Base-by-base conservation (phyloP, 2,888 invertebrate genomes). In the Cephus pygmeus region DNA sequence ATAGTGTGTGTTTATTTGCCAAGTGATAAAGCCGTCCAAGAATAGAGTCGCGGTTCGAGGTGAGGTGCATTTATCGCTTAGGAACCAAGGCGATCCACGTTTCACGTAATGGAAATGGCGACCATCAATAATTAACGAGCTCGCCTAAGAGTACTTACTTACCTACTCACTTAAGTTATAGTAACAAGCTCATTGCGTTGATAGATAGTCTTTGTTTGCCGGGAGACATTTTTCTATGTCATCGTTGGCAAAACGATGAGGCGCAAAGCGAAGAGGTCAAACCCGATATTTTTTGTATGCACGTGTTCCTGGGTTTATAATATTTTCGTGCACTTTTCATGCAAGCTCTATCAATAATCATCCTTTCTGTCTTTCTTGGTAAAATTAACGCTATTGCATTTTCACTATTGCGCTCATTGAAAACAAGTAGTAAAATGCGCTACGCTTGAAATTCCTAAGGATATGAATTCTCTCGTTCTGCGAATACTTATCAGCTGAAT, bases 221-320 rank as follows among this genome's bases (percentile, higher is more conserved):
- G 69, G 77, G 76, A 80, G 85, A 82, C 79, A 79, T 80, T 83
- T 81, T 79, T 77, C 79, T 77, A 82, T 80, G 81, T 84, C 83
- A 83, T 83, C 86, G 86, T 85, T 83, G 83, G 82, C 82, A 79
- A 79, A 77, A 83, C 82, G 88, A 88, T 88, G 88, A 88, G 85
- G 9, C 23, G 23, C 23, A 23, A 2, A 56, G 9, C 56, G 56
- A 23, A 56, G 56, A 56, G 56, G 56, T 23, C 56, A 9, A 6
- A 56, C 23, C 1, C 2, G 9, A 23, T 56, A 56, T 56, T 23
- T 56, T 56, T 56, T 3, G 23, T 56, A 56, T 23, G 56, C 9
- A 23, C 23, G 6, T 23, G 0, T 2, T 56, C 9, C 23, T 56
- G 1, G 0, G 9, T 6, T 15, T 23, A 56, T 9, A 56, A 23